Percentiles rank a stretch among this genome's conserved stretches.
Conservation (phyloP, 2,888 invertebrate species). For the Acrobeloides nanus region DNA sequence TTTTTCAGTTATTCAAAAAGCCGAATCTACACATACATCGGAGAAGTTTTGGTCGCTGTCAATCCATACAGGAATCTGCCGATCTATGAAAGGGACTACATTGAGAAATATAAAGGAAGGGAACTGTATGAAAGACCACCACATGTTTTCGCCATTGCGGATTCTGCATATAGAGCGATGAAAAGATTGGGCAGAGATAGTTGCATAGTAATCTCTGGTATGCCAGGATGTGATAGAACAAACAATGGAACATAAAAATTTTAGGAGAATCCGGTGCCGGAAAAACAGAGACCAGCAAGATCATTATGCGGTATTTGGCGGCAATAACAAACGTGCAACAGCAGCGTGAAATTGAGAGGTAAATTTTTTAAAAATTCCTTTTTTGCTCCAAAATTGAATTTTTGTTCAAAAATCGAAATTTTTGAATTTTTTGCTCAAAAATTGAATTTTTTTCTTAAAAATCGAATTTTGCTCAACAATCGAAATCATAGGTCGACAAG, state of each 20-base stretch:
- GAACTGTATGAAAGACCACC: constrained; percentile 94
- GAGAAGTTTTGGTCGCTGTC: constrained; percentile 86
- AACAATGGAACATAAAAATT: constrained; percentile 9
- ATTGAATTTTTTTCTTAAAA: too few relatives aligned
- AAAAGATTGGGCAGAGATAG: constrained; percentile 74
- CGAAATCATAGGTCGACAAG: too few relatives aligned
- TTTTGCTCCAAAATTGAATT: too few relatives aligned
- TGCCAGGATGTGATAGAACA: constrained; percentile 54
- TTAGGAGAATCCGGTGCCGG: constrained; percentile 84
- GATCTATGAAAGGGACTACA: constrained; percentile 77
- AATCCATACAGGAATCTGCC: constrained; percentile 89
- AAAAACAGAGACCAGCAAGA: constrained; percentile 97
- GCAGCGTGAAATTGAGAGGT: constrained; percentile 92
- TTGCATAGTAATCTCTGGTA: constrained; percentile 79
- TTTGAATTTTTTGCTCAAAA: too few relatives aligned
- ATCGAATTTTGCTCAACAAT: too few relatives aligned
- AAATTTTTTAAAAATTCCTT: constrained; percentile 56
- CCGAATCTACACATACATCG: constrained; percentile 94
- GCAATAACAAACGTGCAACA: constrained; percentile 86
- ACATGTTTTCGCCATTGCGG: constrained; percentile 94
- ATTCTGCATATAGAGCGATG: constrained; percentile 87
- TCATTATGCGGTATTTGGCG: constrained; percentile 91
- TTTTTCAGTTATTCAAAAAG: constrained; percentile 75
- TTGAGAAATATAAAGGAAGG: constrained; percentile 78
- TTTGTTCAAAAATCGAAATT: too few relatives aligned